Evolutionary conservation across 2,888 invertebrate species (phyloP), one percentile per base, ranked within the genome.

Genomic region (Anodontia alba): DNA sequence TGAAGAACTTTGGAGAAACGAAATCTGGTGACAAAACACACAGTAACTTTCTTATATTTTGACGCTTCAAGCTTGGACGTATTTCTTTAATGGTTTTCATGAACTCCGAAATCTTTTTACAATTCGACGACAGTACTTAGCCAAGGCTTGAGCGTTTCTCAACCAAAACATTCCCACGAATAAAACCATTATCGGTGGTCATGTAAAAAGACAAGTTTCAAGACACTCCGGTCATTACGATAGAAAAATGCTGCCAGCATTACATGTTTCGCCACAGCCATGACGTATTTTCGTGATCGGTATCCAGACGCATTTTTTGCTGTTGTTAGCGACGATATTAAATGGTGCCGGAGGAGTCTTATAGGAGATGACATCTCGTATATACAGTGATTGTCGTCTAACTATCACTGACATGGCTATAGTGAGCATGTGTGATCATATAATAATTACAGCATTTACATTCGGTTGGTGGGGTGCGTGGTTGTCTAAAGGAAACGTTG

Each of bases 391-490:
- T 3, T 62, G 7, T n/a, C 2, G 3, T 12, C 3, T 12, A 7
- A 3, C 62, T 12, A 23, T 23, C 10, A 2, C 23, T 8, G 62
- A 62, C 17, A 3, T 62, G n/a, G 33, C 62, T 3, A 8, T 62
- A 20, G 23, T 62, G 62, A 33, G 12, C 7, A 12, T 8, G 8
- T 62, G 62, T 26, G 62, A 62, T 33, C 62, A 62, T 33, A 20
- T 62, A 15, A 62, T 62, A 12, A 62, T 62, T 33, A 62, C 62
- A 12, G 8, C 23, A 12, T 8, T 8, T 8, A 10, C 62, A 26
- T 62, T 62, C 33, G 62, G 62, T 3, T 62, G 62, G 62, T 62
- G 62, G 62, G 62, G 62, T 29, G 29, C 62, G 3, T 62, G 62
- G 62, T 26, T 62, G 7, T 17, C 62, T 3, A 20, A 20, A 15